Evolutionary conservation across 2,113 vertebrate genomes (phyloP), one percentile per base, ranked within the genome.

Genomic region (Melanostigma gelatinosum): DNA sequence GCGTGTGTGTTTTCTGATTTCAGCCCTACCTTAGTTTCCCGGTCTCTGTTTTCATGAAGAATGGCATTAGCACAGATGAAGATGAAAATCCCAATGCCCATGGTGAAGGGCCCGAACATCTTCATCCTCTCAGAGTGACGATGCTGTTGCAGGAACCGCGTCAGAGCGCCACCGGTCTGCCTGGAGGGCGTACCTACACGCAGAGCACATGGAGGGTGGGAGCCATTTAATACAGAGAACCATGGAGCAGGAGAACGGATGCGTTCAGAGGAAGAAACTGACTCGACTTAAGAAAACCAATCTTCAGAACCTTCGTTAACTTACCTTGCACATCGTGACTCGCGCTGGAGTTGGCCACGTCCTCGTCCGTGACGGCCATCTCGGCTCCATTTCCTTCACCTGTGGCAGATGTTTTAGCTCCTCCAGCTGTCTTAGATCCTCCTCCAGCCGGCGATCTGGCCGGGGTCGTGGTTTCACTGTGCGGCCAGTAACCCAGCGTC

Each of bases 51-150:
- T 90, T 99, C 98, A 9, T 99, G 98, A 27, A 99, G 96, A 80
- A 99, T 98, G 75, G 98, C 98, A 44, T 99, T 99, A 2, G 98
- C 98, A 2, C 98, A 99, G 85, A 99, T 99, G 84, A 99, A 99
- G 85, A 99, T 98, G 84, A 99, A 99, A 80, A 99, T 99, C 64
- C 98, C 98, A 4, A 99, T 99, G 73, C 98, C 98, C 98, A 99
- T 99, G 1, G 98, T 99, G 90, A 99, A 99, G 0, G 98, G 98
- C 22, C 98, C 98, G 1, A 99, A 89, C 97, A 99, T 99, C 91
- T 98, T 99, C 98, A 99, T 99, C 88, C 97, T 96, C 84, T 98
- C 96, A 0, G 98, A 99, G 90, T 97, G 97, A 64, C 97, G 85
- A 22, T 99, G 98, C 86, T 95, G 96, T 54, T 97, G 97, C 63